A percentile compares a stretch with the other conserved stretches of the same genome.
Conservation (phyloP, 2,113 vertebrate species). For the Ctenodactylus gundi region DNA sequence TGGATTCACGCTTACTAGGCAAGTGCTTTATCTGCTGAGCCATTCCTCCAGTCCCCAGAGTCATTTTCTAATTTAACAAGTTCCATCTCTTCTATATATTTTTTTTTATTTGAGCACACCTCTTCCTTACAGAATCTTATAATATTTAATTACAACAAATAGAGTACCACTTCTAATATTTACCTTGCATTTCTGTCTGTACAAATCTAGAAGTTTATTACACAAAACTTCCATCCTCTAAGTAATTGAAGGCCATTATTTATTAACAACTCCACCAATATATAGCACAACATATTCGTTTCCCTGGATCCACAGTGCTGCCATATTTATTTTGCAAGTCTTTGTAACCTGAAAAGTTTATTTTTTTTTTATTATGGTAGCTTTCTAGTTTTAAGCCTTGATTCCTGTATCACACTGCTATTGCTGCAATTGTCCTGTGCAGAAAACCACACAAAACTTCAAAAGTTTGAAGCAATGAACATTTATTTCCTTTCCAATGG, state of each 20-base stretch:
- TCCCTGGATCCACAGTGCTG: neutral
- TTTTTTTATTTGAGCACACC: neutral
- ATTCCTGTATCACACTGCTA: neutral
- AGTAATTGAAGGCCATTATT: neutral
- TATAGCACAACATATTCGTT: neutral
- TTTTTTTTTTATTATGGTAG: neutral
- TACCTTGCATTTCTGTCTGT: neutral
- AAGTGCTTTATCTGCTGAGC: no score
- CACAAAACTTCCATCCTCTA: neutral
- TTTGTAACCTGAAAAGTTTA: neutral
- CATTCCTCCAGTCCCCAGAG: no score
- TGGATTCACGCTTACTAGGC: no score
- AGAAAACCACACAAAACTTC: neutral
- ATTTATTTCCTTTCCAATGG: neutral
- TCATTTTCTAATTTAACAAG: neutral
- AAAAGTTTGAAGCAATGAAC: neutral
- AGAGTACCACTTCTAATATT: neutral
- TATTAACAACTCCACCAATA: neutral
- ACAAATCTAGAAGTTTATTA: neutral
- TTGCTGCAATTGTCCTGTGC: neutral
- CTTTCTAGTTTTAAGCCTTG: neutral
- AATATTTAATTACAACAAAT: neutral
- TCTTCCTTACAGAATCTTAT: neutral
- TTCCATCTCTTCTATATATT: neutral
- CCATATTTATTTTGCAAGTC: neutral